Conservation (phyloP, 2,888 invertebrate genomes). For the Clivina fossor region DNA sequence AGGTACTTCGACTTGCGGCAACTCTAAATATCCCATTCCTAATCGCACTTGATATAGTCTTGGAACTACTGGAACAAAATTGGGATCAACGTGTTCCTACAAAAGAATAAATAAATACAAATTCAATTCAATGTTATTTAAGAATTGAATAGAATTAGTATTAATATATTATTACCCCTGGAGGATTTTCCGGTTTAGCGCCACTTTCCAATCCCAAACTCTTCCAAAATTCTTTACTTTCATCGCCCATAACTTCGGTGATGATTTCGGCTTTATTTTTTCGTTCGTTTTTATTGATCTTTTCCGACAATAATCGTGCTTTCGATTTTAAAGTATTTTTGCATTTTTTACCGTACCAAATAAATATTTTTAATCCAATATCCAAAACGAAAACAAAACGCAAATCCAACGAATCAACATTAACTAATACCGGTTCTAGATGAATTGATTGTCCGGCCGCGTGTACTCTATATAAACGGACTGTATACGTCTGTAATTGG, state of each 20-base stretch:
- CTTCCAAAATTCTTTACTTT: slow-evolving; percentile 84
- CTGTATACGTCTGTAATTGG: slow-evolving; percentile 77
- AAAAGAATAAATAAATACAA: slow-evolving; percentile 36
- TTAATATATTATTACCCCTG: slow-evolving; percentile 48
- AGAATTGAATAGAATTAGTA: background rate
- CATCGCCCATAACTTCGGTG: slow-evolving; percentile 79
- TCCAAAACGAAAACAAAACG: slow-evolving; percentile 91
- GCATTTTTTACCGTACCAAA: slow-evolving; percentile 88
- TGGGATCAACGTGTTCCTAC: slow-evolving; percentile 71
- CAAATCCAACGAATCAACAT: slow-evolving; percentile 78
- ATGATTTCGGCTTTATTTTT: slow-evolving; percentile 92
- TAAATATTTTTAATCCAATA: slow-evolving; percentile 78
- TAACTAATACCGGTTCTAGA: slow-evolving; percentile 81
- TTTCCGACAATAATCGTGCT: slow-evolving; percentile 90
- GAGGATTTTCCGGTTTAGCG: slow-evolving; percentile 54
- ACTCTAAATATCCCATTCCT: slow-evolving; percentile 97
- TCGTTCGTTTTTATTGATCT: slow-evolving; percentile 97
- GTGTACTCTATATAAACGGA: slow-evolving; percentile 85
- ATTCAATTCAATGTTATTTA: too few species aligned
- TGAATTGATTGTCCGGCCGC: slow-evolving; percentile 85
- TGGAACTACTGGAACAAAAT: slow-evolving; percentile 67
- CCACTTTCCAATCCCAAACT: slow-evolving; percentile 64
- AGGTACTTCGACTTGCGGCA: slow-evolving; percentile 87
- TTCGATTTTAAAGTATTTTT: slow-evolving; percentile 89
- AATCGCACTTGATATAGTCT: slow-evolving; percentile 92